phyloP scores from a whole-genome alignment of 2,113 vertebrate species.

The Hypanus sabinus region DNA sequence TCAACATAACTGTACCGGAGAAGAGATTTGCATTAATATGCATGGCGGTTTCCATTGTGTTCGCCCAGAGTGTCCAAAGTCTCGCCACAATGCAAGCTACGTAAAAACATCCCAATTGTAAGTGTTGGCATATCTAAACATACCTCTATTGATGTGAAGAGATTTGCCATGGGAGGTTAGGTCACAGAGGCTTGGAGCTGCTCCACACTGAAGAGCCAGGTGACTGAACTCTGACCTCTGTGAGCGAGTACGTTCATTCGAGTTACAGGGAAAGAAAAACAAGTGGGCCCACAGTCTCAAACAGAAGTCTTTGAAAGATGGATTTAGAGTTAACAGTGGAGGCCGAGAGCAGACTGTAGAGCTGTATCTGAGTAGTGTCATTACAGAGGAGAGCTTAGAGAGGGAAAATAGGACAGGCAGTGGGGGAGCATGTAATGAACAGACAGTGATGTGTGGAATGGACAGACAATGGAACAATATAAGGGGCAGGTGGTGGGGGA shows the following conservation, averaged over 20 bases:
- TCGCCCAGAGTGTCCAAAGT: constrained; percentile 65
- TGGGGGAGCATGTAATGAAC: too few species aligned
- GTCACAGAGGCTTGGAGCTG: background rate
- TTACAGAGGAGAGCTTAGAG: too few species aligned
- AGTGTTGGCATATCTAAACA: constrained; percentile 45
- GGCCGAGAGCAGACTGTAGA: too few species aligned
- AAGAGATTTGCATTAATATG: constrained; percentile 71
- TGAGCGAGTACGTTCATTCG: background rate
- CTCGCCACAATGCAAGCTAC: constrained; percentile 63
- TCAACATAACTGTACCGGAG: constrained; percentile 69
- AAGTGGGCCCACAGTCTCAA: too few species aligned
- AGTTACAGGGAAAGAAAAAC: background rate
- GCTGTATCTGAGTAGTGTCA: too few species aligned
- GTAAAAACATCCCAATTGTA: constrained; percentile 72
- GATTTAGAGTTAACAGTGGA: too few species aligned
- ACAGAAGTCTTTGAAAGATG: too few species aligned
- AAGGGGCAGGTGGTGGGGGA: too few species aligned
- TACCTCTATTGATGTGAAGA: background rate
- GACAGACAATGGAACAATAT: too few species aligned
- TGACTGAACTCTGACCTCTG: background rate
- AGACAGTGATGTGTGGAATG: too few species aligned
- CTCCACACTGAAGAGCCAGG: background rate
- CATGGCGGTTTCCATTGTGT: constrained; percentile 71
- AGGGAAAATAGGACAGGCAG: too few species aligned
- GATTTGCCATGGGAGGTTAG: background rate